A percentile compares a stretch with the other conserved stretches of the same genome.
Evolutionary conservation across 1,140 invertebrate genomes (phyloP).

Genomic region (Nautilus pompilius): DNA sequence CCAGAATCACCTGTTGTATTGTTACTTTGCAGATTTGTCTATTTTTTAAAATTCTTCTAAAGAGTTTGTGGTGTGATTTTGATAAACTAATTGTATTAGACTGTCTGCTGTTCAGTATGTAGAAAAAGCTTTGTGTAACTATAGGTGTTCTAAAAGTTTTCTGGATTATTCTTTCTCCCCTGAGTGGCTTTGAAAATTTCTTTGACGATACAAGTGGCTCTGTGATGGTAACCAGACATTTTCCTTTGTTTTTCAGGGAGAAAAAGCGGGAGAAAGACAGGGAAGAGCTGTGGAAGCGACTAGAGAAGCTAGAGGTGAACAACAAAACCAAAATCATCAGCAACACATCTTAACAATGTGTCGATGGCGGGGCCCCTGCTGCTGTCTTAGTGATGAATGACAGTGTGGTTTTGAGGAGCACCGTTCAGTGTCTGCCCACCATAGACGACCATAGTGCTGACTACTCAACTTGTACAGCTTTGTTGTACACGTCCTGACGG

Average conservation of each 20-base stretch:
- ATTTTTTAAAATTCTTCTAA: too few species aligned
- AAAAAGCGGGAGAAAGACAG: conserved; percentile 55
- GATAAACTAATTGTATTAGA: too few species aligned
- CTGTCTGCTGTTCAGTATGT: too few species aligned
- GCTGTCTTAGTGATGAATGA: not conserved
- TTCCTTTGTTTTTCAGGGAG: conserved; percentile 39
- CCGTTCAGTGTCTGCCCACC: not conserved
- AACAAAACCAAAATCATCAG: conserved; percentile 9
- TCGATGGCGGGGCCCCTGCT: not conserved
- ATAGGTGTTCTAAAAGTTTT: too few species aligned
- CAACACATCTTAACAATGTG: not conserved
- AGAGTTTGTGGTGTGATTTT: too few species aligned
- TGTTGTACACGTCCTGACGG: not conserved
- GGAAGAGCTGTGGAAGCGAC: conserved; percentile 55
- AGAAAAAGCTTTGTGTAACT: too few species aligned
- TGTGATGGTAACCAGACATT: too few species aligned
- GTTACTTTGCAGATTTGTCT: too few species aligned
- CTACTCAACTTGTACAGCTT: conserved; percentile 1
- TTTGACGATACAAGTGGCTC: too few species aligned
- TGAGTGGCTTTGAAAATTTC: too few species aligned
- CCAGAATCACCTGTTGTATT: too few species aligned
- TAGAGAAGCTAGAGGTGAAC: conserved; percentile 51
- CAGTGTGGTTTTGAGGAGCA: not conserved
- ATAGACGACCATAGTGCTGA: not conserved
- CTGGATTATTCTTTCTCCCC: too few species aligned